These are phyloP conservation scores for Tangachromis dhanisi DNA, from an alignment of 2,113 vertebrate genomes.

Conservation along the genomic window DNA sequence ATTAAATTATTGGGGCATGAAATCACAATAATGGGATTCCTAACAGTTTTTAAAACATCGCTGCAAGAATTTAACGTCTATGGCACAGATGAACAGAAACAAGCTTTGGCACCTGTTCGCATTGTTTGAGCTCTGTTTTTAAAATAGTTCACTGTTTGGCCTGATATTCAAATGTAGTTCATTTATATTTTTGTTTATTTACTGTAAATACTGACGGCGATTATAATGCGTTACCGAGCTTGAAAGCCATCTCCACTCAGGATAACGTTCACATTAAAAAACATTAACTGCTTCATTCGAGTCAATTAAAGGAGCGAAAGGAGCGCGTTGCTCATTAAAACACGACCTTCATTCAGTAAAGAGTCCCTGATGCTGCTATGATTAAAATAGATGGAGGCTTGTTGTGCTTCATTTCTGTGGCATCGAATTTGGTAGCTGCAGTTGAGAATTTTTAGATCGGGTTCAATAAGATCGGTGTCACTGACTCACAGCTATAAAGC, in stretches of 20 bases:
- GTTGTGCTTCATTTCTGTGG: background rate
- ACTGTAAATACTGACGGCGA: background rate
- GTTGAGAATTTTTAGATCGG: background rate
- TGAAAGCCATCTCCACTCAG: background rate
- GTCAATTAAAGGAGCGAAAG: background rate
- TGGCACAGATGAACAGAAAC: background rate
- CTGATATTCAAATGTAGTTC: background rate
- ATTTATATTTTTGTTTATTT: background rate
- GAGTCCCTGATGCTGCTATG: background rate
- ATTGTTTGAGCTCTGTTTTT: background rate
- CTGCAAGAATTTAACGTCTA: accelerated
- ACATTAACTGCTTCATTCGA: background rate
- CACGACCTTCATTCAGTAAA: background rate
- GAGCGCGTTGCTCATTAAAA: accelerated
- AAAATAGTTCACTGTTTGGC: background rate
- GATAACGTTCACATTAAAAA: background rate
- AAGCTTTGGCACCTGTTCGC: background rate
- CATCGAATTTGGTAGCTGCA: background rate
- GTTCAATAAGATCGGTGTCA: background rate
- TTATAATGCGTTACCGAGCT: background rate
- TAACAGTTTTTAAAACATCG: background rate
- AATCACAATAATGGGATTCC: background rate
- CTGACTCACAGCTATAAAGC: background rate
- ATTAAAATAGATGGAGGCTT: background rate
- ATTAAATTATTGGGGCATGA: background rate